phyloP scores from a whole-genome alignment of 2,113 vertebrate genomes.

The Shinisaurus crocodilurus region DNA sequence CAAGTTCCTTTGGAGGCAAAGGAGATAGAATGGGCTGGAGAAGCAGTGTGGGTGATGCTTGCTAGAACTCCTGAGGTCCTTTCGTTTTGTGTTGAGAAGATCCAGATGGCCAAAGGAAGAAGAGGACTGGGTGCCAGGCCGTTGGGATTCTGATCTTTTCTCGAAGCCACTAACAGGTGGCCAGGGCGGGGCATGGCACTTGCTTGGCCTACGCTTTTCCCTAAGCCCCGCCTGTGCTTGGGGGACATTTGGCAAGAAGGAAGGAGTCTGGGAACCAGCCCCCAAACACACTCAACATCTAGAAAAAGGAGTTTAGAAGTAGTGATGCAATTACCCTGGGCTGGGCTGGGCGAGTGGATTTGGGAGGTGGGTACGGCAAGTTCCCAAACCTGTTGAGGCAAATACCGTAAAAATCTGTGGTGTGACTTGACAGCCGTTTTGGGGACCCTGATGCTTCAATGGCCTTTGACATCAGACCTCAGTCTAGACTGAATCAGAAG shows the following conservation, averaged over 20 bases:
- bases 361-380: background rate
- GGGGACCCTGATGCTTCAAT: no score
- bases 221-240: background rate
- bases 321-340: background rate
- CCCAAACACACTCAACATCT: background rate
- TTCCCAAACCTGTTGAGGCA: background rate
- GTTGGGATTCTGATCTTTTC: background rate
- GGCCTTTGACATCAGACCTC: no score
- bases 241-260: background rate
- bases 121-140: background rate
- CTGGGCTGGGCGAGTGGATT: background rate
- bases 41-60: no score
- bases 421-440: background rate
- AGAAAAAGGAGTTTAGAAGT: background rate
- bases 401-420: background rate
- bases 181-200: background rate
- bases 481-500: background rate
- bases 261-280: background rate
- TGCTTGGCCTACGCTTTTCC: conserved; percentile 3
- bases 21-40: background rate
- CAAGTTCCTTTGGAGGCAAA: background rate
- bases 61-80: no score
- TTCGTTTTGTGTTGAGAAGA: no score
- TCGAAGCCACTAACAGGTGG: background rate
- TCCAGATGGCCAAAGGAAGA: background rate